Evolutionary conservation across 1,140 invertebrate species (phyloP), one percentile per base, ranked within the genome.

Genomic region (Musca domestica): DNA sequence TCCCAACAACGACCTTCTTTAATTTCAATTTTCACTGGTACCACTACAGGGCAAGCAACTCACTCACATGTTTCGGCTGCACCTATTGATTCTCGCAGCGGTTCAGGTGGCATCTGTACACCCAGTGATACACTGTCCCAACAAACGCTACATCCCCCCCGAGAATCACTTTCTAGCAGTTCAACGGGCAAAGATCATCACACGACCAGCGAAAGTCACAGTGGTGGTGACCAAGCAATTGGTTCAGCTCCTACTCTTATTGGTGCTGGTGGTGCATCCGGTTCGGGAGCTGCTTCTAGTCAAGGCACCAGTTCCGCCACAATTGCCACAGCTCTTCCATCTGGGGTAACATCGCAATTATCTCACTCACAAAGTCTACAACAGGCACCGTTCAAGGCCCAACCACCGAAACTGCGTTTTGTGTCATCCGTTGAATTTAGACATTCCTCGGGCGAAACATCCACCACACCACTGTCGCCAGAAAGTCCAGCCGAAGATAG

Each of bases 401-500:
- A 81, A 69, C 80, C 86, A 73, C 88, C 89, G 70, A 92, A 91
- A 84, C 84, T 92, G 66, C 87, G 91, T 70, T 92, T 92, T 86
- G 89, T 91, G 34, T 90, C 90, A 73, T 91, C 90, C 58, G 76
- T 81, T 20, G 74, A 81, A 63, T 81, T 82, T 66, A 70, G 72
- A 46, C 76, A 75, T 69, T 78, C 73, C 23, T 74, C 80, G 86
- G 90, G 89, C 23, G 92, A 92, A 82, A 90, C 87, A 20, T 87
- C 90, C 27, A 89, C 85, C 70, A 90, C 89, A 25, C 89, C 90
- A 1, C 78, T 92, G 67, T 92, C 91, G 65, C 91, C 91, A 20
- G 86, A 85, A 72, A 91, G 89, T 75, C 88, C 89, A 19, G 87
- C 79, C 58, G 89, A 90, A 67, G 88, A 90, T 71, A 88, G 87